Conservation (phyloP, 2,797 vertebrate species). For the Sarcophilus harrisii region DNA sequence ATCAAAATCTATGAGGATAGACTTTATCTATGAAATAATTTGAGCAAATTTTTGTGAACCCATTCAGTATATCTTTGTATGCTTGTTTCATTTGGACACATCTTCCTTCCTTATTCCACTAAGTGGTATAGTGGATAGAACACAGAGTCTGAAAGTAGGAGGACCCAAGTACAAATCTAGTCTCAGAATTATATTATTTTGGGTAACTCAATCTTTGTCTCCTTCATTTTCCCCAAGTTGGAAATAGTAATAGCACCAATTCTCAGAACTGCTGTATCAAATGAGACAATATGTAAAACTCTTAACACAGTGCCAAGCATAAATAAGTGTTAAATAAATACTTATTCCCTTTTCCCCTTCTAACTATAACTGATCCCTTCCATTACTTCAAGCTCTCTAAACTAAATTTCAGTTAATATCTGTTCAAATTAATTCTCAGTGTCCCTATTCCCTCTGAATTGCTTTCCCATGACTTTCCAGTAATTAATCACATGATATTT, state of each 20-base stretch:
- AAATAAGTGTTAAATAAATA: not conserved
- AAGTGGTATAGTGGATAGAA: not conserved
- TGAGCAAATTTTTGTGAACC: not conserved
- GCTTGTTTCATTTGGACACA: not conserved
- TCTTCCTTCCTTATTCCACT: not conserved
- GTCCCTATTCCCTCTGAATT: not conserved
- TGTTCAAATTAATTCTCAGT: not conserved
- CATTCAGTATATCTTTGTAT: not conserved
- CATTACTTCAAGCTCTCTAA: not conserved
- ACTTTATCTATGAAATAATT: slow-evolving; percentile 53
- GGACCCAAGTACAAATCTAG: not conserved
- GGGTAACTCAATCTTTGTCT: not conserved
- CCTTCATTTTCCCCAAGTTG: not conserved
- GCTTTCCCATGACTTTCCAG: not conserved
- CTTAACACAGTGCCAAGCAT: not conserved
- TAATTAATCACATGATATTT: not conserved
- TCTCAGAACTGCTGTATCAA: not conserved
- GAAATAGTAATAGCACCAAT: not conserved
- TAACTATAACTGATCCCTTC: not conserved
- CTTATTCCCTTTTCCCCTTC: not conserved
- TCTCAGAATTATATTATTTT: not conserved
- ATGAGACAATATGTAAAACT: not conserved
- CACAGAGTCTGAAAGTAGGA: not conserved
- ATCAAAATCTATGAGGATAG: slow-evolving; percentile 77
- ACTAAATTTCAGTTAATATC: not conserved